Evolutionary conservation across 2,113 vertebrate species (phyloP).

Genomic region (Fulmarus glacialis): DNA sequence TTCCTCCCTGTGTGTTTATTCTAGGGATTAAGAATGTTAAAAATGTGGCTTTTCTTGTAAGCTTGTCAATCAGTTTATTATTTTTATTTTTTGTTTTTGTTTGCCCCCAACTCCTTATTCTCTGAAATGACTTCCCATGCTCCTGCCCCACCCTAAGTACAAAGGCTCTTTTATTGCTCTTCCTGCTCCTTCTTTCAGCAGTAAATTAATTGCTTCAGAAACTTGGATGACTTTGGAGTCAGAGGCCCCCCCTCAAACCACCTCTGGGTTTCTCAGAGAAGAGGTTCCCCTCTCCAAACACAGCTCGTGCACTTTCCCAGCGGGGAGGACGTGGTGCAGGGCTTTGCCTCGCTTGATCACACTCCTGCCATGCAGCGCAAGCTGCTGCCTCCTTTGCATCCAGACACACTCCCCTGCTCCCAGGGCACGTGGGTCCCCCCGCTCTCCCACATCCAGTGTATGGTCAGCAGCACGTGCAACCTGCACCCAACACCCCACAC

Average conservation of each 20-base stretch:
- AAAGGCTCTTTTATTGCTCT: conserved; percentile 55
- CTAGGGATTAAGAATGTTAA: conserved; percentile 41
- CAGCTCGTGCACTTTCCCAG: not conserved
- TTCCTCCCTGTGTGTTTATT: conserved; percentile 4
- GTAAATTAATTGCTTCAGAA: conserved; percentile 50
- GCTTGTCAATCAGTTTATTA: conserved; percentile 45
- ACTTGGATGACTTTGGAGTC: conserved; percentile 30
- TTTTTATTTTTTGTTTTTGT: conserved; percentile 54
- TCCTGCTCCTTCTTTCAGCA: conserved; percentile 43
- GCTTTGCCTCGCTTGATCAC: not conserved
- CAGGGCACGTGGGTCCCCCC: not conserved
- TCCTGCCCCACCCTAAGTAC: conserved; percentile 34
- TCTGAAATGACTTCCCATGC: not conserved
- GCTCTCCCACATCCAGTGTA: not conserved
- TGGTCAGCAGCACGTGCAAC: not conserved
- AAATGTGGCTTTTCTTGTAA: conserved; percentile 45
- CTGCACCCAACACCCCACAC: not conserved
- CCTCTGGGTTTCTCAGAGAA: not conserved
- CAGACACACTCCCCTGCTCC: not conserved
- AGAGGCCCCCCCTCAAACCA: not conserved
- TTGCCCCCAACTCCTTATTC: conserved; percentile 12
- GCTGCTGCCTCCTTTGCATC: not conserved
- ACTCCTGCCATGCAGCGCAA: not conserved
- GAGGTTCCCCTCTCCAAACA: not conserved
- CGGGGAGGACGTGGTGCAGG: not conserved